These are phyloP conservation scores for Gyps fulvus DNA, from an alignment of 2,113 vertebrate species.

Conservation along the genomic window DNA sequence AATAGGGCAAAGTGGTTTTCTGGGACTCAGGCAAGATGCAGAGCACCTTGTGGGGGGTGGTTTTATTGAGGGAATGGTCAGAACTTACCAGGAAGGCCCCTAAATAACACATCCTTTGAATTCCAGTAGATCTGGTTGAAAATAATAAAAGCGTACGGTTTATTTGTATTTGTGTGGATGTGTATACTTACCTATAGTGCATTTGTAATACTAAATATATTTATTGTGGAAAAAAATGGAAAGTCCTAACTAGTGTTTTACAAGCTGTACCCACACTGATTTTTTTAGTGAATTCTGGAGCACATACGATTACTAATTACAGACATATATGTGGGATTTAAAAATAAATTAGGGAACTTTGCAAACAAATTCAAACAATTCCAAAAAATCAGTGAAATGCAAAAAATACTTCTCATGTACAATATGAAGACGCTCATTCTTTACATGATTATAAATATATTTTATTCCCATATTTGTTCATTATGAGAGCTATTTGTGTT, in stretches of 20 bases:
- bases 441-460: not conserved
- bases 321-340: not conserved
- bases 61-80: not conserved
- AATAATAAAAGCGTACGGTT: not conserved
- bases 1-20: not conserved
- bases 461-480: conserved; percentile 12
- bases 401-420: not conserved
- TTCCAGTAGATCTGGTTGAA: not conserved
- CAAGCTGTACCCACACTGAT: not conserved
- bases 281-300: not conserved
- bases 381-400: not conserved
- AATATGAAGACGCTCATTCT: not conserved
- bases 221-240: not conserved
- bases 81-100: not conserved
- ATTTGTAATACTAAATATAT: not conserved
- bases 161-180: not conserved
- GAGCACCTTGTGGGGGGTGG: not conserved
- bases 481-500: conserved; percentile 27
- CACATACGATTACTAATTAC: not conserved
- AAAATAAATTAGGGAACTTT: not conserved
- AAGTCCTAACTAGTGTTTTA: not conserved
- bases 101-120: not conserved
- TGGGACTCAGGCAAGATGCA: not conserved
- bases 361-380: not conserved
- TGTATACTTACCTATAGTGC: not conserved